These are phyloP conservation scores for Petroica traversi DNA, from an alignment of 2,113 vertebrate genomes.

Conservation along the genomic window DNA sequence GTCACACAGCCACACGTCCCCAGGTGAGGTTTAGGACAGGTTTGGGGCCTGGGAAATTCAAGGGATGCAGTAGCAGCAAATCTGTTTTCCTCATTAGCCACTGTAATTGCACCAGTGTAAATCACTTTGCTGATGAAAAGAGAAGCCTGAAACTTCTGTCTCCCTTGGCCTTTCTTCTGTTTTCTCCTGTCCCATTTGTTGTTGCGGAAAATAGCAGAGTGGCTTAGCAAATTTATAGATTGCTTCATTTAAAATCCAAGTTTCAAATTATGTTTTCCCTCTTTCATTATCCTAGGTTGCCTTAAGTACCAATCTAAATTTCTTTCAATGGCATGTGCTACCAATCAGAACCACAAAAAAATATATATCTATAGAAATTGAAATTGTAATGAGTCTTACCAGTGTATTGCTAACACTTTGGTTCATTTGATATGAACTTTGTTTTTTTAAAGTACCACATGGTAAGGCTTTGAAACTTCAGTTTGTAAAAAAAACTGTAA, in stretches of 20 bases:
- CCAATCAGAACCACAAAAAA: conserved; percentile 19
- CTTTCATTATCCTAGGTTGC: neutral
- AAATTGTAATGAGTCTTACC: conserved; percentile 60
- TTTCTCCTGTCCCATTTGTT: neutral
- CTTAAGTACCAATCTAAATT: neutral
- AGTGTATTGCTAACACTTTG: conserved; percentile 38
- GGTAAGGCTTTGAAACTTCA: conserved; percentile 73
- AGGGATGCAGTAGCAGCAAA: neutral
- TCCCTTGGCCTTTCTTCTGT: neutral
- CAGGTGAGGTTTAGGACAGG: neutral
- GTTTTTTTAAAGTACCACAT: conserved; percentile 63
- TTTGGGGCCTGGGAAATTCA: neutral
- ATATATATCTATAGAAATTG: conserved; percentile 32
- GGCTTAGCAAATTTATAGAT: neutral
- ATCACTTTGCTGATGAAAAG: neutral
- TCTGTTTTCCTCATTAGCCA: neutral
- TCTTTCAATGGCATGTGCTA: neutral
- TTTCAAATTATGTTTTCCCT: neutral
- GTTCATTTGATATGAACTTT: conserved; percentile 69
- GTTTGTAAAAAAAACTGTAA: conserved; percentile 70
- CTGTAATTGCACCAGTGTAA: neutral
- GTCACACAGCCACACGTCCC: neutral
- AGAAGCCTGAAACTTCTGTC: neutral
- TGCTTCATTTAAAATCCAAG: neutral
- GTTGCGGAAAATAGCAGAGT: neutral